Percentiles rank a stretch among this genome's conserved stretches.
phyloP scores from a whole-genome alignment of 2,797 vertebrate genomes.

The Pelodytes ibericus region DNA sequence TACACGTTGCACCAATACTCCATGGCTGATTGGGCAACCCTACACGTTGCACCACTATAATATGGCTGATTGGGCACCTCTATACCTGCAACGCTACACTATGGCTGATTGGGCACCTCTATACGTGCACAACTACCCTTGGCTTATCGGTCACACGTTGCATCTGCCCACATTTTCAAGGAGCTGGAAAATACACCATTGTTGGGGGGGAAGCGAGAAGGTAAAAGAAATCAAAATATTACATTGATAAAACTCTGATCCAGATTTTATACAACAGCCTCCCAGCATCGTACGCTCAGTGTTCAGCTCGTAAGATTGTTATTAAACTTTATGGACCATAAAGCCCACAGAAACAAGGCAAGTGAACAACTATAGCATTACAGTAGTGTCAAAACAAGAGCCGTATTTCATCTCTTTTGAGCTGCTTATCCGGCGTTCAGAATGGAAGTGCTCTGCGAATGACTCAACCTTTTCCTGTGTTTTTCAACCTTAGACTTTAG shows the following conservation, averaged over 20 bases:
- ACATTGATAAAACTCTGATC: constrained; percentile 58
- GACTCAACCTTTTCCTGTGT: constrained; percentile 58
- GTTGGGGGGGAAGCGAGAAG: not conserved
- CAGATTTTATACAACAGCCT: constrained; percentile 64
- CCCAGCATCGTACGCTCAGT: constrained; percentile 65
- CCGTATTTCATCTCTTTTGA: constrained; percentile 72
- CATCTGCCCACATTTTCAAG: too few species aligned
- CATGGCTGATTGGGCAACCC: too few species aligned
- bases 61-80: too few species aligned
- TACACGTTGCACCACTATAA: too few species aligned
- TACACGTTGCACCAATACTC: too few species aligned
- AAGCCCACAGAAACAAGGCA: constrained; percentile 75
- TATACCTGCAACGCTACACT: too few species aligned
- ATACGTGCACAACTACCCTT: too few species aligned
- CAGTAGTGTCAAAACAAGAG: constrained; percentile 70
- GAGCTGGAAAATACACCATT: not conserved
- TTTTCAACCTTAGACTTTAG: constrained; percentile 61
- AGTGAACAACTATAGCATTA: constrained; percentile 71
- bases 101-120: too few species aligned
- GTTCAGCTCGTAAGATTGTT: constrained; percentile 77
- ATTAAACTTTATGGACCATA: constrained; percentile 84
- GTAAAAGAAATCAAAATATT: constrained; percentile 39
- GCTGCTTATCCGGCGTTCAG: constrained; percentile 44
- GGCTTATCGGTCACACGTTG: too few species aligned
- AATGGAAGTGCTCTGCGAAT: constrained; percentile 50